phyloP scores from a whole-genome alignment of 2,797 vertebrate genomes.

The Amblyraja radiata region DNA sequence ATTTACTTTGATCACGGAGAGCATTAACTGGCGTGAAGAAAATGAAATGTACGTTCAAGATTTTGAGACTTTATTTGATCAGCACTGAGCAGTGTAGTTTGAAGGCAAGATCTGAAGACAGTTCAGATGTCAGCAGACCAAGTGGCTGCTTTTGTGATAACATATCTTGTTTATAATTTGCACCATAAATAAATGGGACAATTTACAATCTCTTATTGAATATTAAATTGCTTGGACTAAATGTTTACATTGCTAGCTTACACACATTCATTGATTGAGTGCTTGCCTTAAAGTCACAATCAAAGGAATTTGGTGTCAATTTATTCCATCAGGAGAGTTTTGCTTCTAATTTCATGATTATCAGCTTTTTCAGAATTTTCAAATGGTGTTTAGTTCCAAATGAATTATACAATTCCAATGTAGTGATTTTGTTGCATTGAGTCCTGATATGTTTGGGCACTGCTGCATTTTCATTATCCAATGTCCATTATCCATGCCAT shows the following conservation, averaged over 20 bases:
- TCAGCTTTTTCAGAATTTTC: no score
- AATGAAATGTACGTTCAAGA: background rate
- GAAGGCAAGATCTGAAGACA: background rate
- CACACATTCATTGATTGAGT: background rate
- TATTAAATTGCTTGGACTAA: background rate
- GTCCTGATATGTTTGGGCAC: background rate
- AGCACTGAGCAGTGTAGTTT: background rate
- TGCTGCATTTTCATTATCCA: background rate
- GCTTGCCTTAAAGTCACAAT: background rate
- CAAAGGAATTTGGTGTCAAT: background rate
- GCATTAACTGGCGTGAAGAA: background rate
- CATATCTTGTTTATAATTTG: background rate
- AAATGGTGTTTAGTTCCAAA: no score
- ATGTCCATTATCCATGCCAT: background rate
- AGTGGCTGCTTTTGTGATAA: background rate
- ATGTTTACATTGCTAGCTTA: background rate
- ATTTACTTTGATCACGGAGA: constrained; percentile 13
- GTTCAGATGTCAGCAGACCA: background rate
- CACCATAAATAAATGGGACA: background rate
- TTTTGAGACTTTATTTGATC: background rate
- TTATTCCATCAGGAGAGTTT: background rate
- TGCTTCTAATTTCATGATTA: background rate
- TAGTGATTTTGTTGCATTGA: background rate
- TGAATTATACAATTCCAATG: background rate
- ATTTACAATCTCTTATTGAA: background rate